Conservation (phyloP, 2,113 vertebrate species). For the Peucedramus taeniatus region DNA sequence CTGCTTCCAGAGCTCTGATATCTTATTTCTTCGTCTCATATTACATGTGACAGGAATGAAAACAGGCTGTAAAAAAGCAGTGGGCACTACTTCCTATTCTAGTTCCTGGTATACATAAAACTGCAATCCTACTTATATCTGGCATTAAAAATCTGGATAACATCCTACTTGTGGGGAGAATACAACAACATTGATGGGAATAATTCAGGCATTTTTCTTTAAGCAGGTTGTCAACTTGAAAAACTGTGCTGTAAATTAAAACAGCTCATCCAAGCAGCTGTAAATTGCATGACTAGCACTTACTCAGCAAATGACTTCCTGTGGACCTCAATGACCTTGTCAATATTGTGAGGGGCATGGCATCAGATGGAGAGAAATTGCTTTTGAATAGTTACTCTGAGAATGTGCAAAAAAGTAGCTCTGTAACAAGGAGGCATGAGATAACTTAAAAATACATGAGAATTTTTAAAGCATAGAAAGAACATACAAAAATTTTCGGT, state of each 20-base stretch:
- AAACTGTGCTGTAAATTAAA: constrained; percentile 31
- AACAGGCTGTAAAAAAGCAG: background rate
- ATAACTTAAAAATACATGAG: background rate
- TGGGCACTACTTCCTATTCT: background rate
- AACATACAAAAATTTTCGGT: background rate
- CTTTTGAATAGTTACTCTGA: background rate
- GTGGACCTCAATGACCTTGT: constrained; percentile 39
- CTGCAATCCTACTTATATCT: background rate
- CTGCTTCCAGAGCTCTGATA: background rate
- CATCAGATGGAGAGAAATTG: background rate
- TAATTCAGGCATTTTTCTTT: background rate
- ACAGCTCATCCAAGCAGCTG: background rate
- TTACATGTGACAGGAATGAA: background rate
- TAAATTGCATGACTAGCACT: constrained; percentile 19
- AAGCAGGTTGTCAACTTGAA: background rate
- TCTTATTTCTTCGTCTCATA: background rate
- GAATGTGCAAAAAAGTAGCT: background rate
- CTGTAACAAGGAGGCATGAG: background rate
- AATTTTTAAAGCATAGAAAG: background rate
- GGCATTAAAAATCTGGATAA: background rate
- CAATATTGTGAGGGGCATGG: background rate
- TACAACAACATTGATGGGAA: background rate
- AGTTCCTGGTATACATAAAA: background rate
- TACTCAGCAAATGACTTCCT: constrained; percentile 39
- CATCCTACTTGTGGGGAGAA: background rate